Base-by-base conservation (phyloP, 2,113 vertebrate genomes). In the Anolis sagrei region DNA sequence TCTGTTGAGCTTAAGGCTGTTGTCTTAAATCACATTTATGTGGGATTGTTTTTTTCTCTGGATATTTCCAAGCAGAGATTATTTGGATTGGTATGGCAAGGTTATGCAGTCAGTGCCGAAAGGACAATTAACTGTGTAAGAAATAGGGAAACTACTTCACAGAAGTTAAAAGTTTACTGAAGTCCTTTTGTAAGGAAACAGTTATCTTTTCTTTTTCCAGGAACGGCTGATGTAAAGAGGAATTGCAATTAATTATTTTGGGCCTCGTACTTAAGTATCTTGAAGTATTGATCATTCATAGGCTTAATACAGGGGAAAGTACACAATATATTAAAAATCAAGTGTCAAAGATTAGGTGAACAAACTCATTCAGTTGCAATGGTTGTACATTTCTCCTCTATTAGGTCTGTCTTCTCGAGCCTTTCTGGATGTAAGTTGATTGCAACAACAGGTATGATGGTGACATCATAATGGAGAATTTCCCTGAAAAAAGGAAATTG, bases 401-500 rank as follows among this genome's bases (percentile, higher is more conserved):
- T 69, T 77, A 85, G 86, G 79, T 87, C 85, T 95, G 91, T 94
- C 87, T 91, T 91, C 66, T 96, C 92, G 89, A 88, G 81, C 88
- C 85, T 89, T 73, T 95, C 93, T 89, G 92, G 92, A 92, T 94
- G 89, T 81, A 94, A 77, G 80, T 87, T 94, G 88, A 95, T 8
- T 34, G 93, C 70, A 87, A 90, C 83, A 83, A 93, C 91, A 54
- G 95, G 92, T 83, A 95, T 78, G 89, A 90, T 81, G 86, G 79
- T 85, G 70, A 92, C 83, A 89, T 95, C 95, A 95, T 96, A 72
- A 36, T 96, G 92, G 85, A 97, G 95, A 84, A 95, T 74, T 84
- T 95, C 93, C 90, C 96, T 97, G 94, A 88, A 96, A 25, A 21
- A 11, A 4, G 34, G 10, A 74, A 70, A 61, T 62, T 36, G 5